These are phyloP conservation scores for Catharus ustulatus DNA, from an alignment of 2,797 vertebrate genomes.

Conservation along the genomic window DNA sequence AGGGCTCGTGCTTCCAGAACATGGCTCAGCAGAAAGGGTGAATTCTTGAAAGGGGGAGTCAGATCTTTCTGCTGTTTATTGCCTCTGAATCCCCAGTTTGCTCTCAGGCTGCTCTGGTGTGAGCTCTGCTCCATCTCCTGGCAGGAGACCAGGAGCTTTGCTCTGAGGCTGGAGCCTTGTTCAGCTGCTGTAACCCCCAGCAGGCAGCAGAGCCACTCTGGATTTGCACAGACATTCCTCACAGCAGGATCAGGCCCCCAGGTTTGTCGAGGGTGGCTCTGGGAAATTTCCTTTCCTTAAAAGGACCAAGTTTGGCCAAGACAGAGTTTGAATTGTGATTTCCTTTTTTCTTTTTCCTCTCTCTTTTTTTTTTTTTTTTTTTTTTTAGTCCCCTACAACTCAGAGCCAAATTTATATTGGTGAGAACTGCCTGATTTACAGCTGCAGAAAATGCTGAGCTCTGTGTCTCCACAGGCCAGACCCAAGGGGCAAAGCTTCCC, in stretches of 20 bases:
- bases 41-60: not conserved
- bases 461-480: not conserved
- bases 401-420: not conserved
- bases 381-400: not conserved
- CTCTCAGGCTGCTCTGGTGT: not conserved
- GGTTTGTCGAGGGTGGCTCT: conserved; percentile 49
- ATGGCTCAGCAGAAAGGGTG: conserved; percentile 51
- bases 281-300: conserved; percentile 65
- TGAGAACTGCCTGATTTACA: not conserved
- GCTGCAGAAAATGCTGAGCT: not conserved
- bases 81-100: not conserved
- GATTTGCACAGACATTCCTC: not conserved
- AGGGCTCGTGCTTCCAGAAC: not conserved
- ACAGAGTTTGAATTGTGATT: conserved; percentile 18
- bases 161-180: not conserved
- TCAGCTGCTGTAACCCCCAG: not conserved
- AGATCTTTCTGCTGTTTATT: not conserved
- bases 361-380: not conserved
- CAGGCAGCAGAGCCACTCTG: not conserved
- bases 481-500: not conserved
- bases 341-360: not conserved
- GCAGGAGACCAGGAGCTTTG: not conserved
- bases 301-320: conserved; percentile 47
- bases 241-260: conserved; percentile 31
- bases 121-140: not conserved